phyloP scores from a whole-genome alignment of 2,113 vertebrate genomes.

The Pseudorasbora parva region DNA sequence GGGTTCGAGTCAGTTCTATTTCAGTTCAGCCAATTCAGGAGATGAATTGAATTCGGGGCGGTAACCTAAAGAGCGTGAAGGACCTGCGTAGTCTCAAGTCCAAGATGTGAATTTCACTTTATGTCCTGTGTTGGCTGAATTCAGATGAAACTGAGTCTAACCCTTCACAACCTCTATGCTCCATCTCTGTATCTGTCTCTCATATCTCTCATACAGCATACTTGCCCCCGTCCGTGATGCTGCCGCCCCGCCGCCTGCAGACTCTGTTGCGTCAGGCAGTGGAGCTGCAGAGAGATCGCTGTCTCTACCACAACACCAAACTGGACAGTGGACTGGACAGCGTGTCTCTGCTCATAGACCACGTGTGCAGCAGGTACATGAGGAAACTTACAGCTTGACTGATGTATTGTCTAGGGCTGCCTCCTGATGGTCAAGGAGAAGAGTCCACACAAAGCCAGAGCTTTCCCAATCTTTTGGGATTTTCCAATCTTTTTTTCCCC shows the following conservation, averaged over 20 bases:
- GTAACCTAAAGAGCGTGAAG: background rate
- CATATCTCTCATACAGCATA: slow-evolving; percentile 78
- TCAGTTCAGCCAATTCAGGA: slow-evolving; percentile 51
- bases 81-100: background rate
- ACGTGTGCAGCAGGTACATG: slow-evolving; percentile 92
- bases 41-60: slow-evolving; percentile 40
- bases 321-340: slow-evolving; percentile 91
- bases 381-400: no score
- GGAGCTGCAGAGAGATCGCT: slow-evolving; percentile 94
- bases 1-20: slow-evolving; percentile 53
- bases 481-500: no score
- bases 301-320: slow-evolving; percentile 96
- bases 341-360: slow-evolving; percentile 94
- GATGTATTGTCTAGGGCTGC: no score
- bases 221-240: slow-evolving; percentile 96
- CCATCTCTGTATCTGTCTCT: slow-evolving; percentile 42
- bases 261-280: slow-evolving; percentile 93
- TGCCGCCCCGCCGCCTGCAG: slow-evolving; percentile 93
- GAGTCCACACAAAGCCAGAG: no score
- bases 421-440: no score
- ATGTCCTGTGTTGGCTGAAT: slow-evolving; percentile 52
- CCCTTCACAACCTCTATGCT: slow-evolving; percentile 35
- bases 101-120: slow-evolving; percentile 35
- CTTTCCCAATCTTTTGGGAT: no score
- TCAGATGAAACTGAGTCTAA: slow-evolving; percentile 49